These are phyloP conservation scores for Tauraco erythrolophus DNA, from an alignment of 2,113 vertebrate species.

Conservation along the genomic window DNA sequence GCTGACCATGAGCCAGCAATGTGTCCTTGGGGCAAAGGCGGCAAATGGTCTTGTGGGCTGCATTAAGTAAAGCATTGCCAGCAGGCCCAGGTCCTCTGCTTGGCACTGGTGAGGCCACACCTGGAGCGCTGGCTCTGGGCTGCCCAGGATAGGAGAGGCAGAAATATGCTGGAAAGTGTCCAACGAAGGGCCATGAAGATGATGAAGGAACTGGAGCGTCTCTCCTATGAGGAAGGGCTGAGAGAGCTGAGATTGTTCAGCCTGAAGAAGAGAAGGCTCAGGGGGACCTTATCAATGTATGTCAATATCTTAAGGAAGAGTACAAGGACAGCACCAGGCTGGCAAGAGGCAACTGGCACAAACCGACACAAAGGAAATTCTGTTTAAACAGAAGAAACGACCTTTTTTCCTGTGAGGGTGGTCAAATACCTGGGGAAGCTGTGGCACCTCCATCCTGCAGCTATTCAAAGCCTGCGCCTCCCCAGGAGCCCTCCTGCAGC, in stretches of 20 bases:
- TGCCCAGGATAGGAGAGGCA: background rate
- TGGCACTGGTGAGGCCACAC: background rate
- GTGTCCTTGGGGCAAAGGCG: background rate
- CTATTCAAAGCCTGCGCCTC: background rate
- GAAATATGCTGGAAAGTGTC: background rate
- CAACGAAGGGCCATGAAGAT: background rate
- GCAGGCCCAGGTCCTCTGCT: background rate
- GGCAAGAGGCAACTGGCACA: background rate
- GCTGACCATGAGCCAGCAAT: background rate
- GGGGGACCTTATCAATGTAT: background rate
- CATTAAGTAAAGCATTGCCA: background rate
- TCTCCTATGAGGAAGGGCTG: background rate
- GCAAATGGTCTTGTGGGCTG: background rate
- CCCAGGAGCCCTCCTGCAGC: background rate
- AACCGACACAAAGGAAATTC: background rate
- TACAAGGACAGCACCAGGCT: background rate
- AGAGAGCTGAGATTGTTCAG: background rate
- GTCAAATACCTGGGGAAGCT: background rate
- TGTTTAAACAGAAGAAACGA: background rate
- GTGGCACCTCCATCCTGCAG: background rate
- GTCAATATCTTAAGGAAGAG: background rate
- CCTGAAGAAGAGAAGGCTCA: background rate
- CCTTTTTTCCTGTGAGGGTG: fast-evolving
- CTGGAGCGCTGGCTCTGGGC: background rate
- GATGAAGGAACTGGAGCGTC: background rate